Percentiles rank a stretch among this genome's conserved stretches.
Conservation (phyloP, 2,888 invertebrate species). For the Seladonia tumulorum region DNA sequence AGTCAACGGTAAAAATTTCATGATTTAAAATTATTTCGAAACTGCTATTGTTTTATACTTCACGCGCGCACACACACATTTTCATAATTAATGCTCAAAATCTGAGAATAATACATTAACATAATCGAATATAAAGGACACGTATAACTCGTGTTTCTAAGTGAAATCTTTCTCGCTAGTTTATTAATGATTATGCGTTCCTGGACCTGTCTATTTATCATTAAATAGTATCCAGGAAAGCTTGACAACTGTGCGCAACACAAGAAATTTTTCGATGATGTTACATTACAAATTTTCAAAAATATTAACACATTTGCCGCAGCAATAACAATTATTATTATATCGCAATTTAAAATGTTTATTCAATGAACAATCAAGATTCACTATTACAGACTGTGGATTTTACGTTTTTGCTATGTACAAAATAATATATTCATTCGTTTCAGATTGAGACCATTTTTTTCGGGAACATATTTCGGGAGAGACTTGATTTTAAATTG, state of each 20-base stretch:
- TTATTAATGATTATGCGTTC: not conserved
- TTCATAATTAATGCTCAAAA: too few species aligned
- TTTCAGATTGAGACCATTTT: too few species aligned
- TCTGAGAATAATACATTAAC: too few species aligned
- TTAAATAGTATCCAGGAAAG: constrained; percentile 38
- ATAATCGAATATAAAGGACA: too few species aligned
- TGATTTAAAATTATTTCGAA: not conserved
- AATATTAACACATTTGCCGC: too few species aligned
- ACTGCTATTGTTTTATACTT: too few species aligned
- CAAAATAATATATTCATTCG: not conserved
- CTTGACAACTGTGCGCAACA: constrained; percentile 5
- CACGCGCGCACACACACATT: too few species aligned
- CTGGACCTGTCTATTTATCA: constrained; percentile 35
- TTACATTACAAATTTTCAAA: not conserved
- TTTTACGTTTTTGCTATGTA: not conserved
- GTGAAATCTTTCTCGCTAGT: not conserved
- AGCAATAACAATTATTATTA: too few species aligned
- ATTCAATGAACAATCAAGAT: not conserved
- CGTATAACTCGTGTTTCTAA: too few species aligned
- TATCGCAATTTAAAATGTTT: not conserved
- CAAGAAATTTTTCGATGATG: not conserved
- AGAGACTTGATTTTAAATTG: too few species aligned
- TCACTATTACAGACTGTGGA: too few species aligned
- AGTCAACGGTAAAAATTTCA: constrained; percentile 22
- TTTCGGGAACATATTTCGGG: too few species aligned